Conservation (phyloP, 2,888 invertebrate genomes). For the Platycheirus albimanus region DNA sequence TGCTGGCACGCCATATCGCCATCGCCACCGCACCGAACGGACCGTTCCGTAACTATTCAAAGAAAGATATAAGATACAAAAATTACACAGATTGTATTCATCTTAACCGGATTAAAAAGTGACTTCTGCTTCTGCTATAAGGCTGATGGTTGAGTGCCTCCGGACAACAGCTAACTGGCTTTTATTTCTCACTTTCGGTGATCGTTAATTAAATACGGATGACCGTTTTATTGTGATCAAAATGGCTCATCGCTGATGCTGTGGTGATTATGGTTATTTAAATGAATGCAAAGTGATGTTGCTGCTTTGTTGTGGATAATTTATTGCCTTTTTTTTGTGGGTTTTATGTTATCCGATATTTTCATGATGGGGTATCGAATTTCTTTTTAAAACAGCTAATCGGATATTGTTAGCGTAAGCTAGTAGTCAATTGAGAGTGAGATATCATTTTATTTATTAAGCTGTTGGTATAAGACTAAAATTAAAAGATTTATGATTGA, state of each 20-base stretch:
- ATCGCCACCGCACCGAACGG: no score
- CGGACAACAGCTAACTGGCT: constrained; percentile 8
- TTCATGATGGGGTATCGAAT: constrained; percentile 1
- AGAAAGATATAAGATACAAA: constrained; percentile 40
- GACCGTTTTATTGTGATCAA: constrained; percentile 58
- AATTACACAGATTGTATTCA: constrained; percentile 58
- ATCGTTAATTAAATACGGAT: constrained; percentile 57
- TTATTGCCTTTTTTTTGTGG: constrained; percentile 35
- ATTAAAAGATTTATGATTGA: no score
- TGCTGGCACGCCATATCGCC: not conserved
- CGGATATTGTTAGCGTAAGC: not conserved
- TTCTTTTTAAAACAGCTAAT: not conserved
- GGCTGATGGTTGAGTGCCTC: not conserved
- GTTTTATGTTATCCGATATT: constrained; percentile 9
- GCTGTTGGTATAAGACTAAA: no score
- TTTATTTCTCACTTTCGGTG: constrained; percentile 47
- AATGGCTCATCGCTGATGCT: constrained; percentile 48
- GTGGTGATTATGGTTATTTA: constrained; percentile 43
- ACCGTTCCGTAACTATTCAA: not conserved
- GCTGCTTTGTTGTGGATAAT: constrained; percentile 12
- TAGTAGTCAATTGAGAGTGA: not conserved
- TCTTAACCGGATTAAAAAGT: constrained; percentile 66
- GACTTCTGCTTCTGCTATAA: constrained; percentile 23
- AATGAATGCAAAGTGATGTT: constrained; percentile 38
- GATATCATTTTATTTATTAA: not conserved